A percentile compares a stretch with the other conserved stretches of the same genome.
Conservation (phyloP, 2,113 vertebrate genomes). For the Heptranchias perlo region DNA sequence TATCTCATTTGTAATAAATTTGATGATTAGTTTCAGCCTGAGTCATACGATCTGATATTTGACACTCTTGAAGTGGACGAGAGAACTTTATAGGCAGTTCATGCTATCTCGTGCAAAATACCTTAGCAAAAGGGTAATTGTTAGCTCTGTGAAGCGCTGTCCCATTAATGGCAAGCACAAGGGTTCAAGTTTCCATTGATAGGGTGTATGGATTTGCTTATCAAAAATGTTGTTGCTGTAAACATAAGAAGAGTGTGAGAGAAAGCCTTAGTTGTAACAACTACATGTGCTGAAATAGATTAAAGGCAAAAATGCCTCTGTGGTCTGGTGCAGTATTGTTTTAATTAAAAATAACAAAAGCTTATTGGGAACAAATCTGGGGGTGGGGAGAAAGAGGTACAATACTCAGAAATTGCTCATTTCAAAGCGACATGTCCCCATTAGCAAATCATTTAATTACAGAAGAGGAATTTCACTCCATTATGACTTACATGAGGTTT, state of each 20-base stretch:
- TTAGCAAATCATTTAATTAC: too few species aligned
- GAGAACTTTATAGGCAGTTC: background rate
- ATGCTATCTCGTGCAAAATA: background rate
- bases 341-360: background rate
- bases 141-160: background rate
- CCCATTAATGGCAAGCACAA: background rate
- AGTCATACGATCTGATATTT: background rate
- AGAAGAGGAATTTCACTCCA: too few species aligned
- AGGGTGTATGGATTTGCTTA: background rate
- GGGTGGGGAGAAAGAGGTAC: too few species aligned
- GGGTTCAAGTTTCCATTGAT: background rate
- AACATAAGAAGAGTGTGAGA: background rate
- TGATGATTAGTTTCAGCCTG: background rate
- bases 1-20: background rate
- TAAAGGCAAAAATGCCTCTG: background rate
- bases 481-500: too few species aligned
- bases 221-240: background rate
- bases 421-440: too few species aligned
- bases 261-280: background rate
- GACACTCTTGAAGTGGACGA: background rate
- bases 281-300: background rate
- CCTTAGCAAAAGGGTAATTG: background rate
- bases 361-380: too few species aligned
- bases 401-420: too few species aligned
- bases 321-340: background rate